Evolutionary conservation across 2,113 vertebrate species (phyloP).

Genomic region (Climacteris rufus): DNA sequence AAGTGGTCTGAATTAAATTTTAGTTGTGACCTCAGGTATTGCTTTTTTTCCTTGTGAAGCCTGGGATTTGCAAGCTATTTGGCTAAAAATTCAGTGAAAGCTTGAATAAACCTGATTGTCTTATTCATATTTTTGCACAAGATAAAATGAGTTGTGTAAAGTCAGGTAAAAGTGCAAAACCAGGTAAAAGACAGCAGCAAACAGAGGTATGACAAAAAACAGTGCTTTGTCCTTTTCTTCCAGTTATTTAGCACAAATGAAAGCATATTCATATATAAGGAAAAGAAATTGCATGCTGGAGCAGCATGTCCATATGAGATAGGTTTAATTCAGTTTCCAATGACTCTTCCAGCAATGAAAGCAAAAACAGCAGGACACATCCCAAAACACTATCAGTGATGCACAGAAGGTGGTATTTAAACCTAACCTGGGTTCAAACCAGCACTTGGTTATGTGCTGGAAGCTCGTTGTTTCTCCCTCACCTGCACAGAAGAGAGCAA

Average conservation of each 20-base stretch:
- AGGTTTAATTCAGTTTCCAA: background rate
- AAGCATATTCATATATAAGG: background rate
- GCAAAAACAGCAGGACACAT: background rate
- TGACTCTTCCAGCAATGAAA: background rate
- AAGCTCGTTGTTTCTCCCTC: background rate
- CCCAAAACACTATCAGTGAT: background rate
- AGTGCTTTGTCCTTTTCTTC: background rate
- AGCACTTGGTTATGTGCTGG: background rate
- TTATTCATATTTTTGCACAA: constrained; percentile 1
- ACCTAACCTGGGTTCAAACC: background rate
- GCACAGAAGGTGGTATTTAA: background rate
- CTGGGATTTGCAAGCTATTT: constrained; percentile 48
- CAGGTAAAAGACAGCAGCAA: background rate
- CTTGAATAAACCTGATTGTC: constrained; percentile 25
- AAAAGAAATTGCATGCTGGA: background rate
- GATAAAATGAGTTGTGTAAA: background rate
- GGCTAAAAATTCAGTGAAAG: constrained; percentile 44
- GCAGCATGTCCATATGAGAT: background rate
- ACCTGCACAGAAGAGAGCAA: background rate
- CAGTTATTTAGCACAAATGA: background rate
- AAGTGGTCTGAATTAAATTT: constrained; percentile 68
- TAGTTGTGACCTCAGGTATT: constrained; percentile 48
- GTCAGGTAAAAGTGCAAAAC: background rate
- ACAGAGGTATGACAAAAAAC: background rate
- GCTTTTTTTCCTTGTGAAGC: constrained; percentile 40